Evolutionary conservation across 2,888 invertebrate genomes (phyloP).

Genomic region (Malachius bipustulatus): DNA sequence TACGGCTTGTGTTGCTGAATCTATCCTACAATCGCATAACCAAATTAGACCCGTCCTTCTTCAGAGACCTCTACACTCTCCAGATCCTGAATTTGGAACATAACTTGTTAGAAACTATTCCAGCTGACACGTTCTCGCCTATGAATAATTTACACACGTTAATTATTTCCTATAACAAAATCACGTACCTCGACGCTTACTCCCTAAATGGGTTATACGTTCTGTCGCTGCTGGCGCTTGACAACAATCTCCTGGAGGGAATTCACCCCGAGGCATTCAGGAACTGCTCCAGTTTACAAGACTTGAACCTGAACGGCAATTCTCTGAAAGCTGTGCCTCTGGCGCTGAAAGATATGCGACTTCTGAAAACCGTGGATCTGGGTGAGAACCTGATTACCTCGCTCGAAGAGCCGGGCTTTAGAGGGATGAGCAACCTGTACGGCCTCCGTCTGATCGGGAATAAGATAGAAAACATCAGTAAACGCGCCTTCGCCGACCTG

Average conservation of each 20-base stretch:
- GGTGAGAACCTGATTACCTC: slow-evolving; percentile 81
- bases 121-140: slow-evolving; percentile 78
- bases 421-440: slow-evolving; percentile 74
- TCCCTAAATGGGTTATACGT: slow-evolving; percentile 82
- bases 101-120: slow-evolving; percentile 71
- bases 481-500: slow-evolving; percentile 65
- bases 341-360: slow-evolving; percentile 73
- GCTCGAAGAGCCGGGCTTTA: slow-evolving; percentile 70
- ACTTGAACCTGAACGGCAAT: slow-evolving; percentile 82
- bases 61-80: slow-evolving; percentile 73
- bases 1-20: slow-evolving; percentile 76
- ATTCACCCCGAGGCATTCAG: slow-evolving; percentile 80
- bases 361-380: slow-evolving; percentile 77
- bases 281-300: slow-evolving; percentile 83
- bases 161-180: slow-evolving; percentile 73
- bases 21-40: slow-evolving; percentile 74
- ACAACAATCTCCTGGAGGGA: slow-evolving; percentile 73
- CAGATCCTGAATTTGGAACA: slow-evolving; percentile 77
- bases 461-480: slow-evolving; percentile 69
- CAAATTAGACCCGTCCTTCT: slow-evolving; percentile 70
- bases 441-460: slow-evolving; percentile 83
- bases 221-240: slow-evolving; percentile 69
- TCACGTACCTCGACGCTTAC: slow-evolving; percentile 73
- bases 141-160: slow-evolving; percentile 88
- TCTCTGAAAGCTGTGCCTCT: slow-evolving; percentile 66